Conservation (phyloP, 2,888 invertebrate genomes). For the Lepidochitona cinerea region DNA sequence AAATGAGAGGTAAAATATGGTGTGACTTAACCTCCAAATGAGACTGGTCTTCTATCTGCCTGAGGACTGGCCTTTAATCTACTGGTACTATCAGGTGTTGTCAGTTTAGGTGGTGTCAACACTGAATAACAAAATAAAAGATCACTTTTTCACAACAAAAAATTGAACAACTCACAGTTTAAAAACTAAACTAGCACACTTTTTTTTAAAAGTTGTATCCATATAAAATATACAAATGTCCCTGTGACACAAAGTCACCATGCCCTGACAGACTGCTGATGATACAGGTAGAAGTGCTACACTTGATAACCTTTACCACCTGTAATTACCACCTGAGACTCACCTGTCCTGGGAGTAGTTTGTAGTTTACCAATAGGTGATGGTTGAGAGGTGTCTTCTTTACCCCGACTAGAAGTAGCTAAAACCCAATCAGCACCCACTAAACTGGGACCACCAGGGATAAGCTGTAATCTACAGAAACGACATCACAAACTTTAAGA, state of each 20-base stretch:
- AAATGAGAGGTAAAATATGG: no score
- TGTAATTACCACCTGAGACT: no score
- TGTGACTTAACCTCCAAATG: neutral
- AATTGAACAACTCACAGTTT: no score
- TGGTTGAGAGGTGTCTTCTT: neutral
- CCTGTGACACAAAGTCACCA: no score
- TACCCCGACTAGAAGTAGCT: slow-evolving; percentile 17
- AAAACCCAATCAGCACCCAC: slow-evolving; percentile 48
- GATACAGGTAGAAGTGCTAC: no score
- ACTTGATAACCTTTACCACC: no score
- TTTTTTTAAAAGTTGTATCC: no score
- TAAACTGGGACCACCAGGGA: slow-evolving; percentile 37
- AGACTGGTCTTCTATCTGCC: slow-evolving; percentile 18
- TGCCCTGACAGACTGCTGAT: no score
- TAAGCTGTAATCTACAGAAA: slow-evolving; percentile 35
- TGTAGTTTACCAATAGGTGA: neutral
- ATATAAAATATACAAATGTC: no score
- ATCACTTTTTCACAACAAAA: no score
- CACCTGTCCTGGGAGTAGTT: slow-evolving; percentile 7
- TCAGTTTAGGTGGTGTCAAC: neutral
- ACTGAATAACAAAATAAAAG: neutral
- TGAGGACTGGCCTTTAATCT: slow-evolving; percentile 22
- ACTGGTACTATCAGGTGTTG: slow-evolving; percentile 9
- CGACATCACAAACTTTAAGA: no score
- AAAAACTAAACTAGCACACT: no score